Evolutionary conservation across 1,140 invertebrate species (phyloP).

Genomic region (Heliconius hewitsoni): DNA sequence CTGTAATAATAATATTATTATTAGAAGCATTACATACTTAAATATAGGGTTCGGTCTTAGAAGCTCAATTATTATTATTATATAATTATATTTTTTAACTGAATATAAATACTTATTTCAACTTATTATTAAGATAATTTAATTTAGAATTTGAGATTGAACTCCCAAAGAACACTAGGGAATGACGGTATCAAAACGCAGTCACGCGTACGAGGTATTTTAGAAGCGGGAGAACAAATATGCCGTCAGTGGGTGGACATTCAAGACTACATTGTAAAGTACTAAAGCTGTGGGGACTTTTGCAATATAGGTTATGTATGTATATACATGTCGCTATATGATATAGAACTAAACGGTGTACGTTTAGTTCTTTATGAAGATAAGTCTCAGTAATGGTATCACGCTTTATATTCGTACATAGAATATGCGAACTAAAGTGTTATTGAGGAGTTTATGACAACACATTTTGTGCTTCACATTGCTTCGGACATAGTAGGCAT

Average conservation of each 20-base stretch:
- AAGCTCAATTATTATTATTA: too few relatives aligned
- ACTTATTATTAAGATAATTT: not conserved
- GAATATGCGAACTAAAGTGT: too few relatives aligned
- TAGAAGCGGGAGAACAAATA: constrained; percentile 1
- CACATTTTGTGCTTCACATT: too few relatives aligned
- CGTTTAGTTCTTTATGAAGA: not conserved
- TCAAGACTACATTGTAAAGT: not conserved
- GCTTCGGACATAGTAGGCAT: too few relatives aligned
- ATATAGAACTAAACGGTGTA: not conserved
- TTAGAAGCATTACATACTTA: too few relatives aligned
- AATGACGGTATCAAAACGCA: constrained; percentile 5
- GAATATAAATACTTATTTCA: not conserved
- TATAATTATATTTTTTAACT: too few relatives aligned
- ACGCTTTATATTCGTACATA: not conserved
- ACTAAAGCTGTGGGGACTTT: not conserved
- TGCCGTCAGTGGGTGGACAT: not conserved
- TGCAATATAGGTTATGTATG: not conserved
- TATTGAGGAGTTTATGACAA: too few relatives aligned
- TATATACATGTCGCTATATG: not conserved
- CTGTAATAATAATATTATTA: not conserved
- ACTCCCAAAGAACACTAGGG: not conserved
- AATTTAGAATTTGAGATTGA: not conserved
- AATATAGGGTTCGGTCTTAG: too few relatives aligned
- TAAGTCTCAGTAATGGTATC: not conserved
- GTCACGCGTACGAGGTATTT: constrained; percentile 1